A percentile compares a stretch with the other conserved stretches of the same genome.
These are phyloP conservation scores for Lypha dubia DNA, from an alignment of 2,888 invertebrate genomes.

Conservation along the genomic window DNA sequence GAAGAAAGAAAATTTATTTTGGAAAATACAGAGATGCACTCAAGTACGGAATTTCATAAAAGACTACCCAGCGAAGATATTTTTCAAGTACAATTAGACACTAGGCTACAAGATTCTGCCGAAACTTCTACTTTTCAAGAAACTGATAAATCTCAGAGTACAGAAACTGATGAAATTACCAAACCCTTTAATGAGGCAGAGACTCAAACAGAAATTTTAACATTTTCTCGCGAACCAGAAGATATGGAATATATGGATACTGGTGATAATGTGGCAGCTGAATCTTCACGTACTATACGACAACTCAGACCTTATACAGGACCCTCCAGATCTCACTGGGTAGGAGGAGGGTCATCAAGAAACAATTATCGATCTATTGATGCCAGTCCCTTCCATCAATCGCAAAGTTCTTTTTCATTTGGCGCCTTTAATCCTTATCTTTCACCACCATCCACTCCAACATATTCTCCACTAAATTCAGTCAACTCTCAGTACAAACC, in stretches of 20 bases:
- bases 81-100: not conserved
- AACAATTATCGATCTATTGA: slow-evolving; percentile 79
- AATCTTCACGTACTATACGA: slow-evolving; percentile 78
- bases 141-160: not conserved
- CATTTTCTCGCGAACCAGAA: slow-evolving; percentile 62
- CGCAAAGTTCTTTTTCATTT: slow-evolving; percentile 75
- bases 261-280: slow-evolving; percentile 76
- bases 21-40: not conserved
- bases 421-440: slow-evolving; percentile 81
- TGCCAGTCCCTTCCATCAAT: slow-evolving; percentile 73
- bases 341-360: slow-evolving; percentile 53
- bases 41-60: not conserved
- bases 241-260: slow-evolving; percentile 71
- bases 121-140: not conserved
- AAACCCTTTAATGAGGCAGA: not conserved
- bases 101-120: too few relatives aligned
- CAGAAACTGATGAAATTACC: not conserved
- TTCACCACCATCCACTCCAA: slow-evolving; percentile 77
- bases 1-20: not conserved
- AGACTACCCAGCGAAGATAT: not conserved
- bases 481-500: slow-evolving; percentile 57
- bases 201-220: slow-evolving; percentile 43
- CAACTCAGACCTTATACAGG: slow-evolving; percentile 78
- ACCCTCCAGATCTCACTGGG: slow-evolving; percentile 74
- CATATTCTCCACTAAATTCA: slow-evolving; percentile 65